phyloP scores from a whole-genome alignment of 2,888 invertebrate genomes.

The Phalera bucephala region DNA sequence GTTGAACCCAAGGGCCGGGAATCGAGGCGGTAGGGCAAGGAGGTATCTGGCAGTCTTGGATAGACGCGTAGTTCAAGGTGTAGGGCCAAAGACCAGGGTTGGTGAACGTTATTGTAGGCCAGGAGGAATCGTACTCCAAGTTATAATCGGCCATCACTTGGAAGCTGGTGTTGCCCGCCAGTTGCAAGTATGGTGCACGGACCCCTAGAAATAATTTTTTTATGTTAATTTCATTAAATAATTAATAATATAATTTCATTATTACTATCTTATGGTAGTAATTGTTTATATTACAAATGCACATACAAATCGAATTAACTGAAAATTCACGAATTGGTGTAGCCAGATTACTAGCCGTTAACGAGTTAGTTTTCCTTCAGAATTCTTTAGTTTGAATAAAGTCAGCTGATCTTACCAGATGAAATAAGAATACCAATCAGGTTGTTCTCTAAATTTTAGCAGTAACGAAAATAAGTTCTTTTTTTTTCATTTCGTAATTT shows the following conservation, averaged over 20 bases:
- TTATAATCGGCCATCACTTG: constrained; percentile 74
- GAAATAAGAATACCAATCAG: no score
- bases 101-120: constrained; percentile 73
- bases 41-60: constrained; percentile 79
- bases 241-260: neutral
- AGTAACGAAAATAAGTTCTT: no score
- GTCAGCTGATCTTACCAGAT: no score
- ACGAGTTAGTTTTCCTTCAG: no score
- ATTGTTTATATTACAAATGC: no score
- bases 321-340: no score
- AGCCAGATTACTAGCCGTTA: no score
- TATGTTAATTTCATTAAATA: neutral
- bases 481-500: no score
- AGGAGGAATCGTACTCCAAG: constrained; percentile 84
- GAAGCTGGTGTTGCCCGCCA: constrained; percentile 82
- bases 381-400: no score
- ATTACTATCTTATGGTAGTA: no score
- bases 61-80: constrained; percentile 84
- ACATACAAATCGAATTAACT: no score
- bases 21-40: constrained; percentile 83
- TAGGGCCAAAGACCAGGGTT: constrained; percentile 86
- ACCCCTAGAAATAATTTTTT: constrained; percentile 50
- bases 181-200: constrained; percentile 82
- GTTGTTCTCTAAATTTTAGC: no score
- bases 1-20: constrained; percentile 86